A percentile compares a stretch with the other conserved stretches of the same genome.
Evolutionary conservation across 2,888 invertebrate species (phyloP).

Genomic region (Machimus rusticus): DNA sequence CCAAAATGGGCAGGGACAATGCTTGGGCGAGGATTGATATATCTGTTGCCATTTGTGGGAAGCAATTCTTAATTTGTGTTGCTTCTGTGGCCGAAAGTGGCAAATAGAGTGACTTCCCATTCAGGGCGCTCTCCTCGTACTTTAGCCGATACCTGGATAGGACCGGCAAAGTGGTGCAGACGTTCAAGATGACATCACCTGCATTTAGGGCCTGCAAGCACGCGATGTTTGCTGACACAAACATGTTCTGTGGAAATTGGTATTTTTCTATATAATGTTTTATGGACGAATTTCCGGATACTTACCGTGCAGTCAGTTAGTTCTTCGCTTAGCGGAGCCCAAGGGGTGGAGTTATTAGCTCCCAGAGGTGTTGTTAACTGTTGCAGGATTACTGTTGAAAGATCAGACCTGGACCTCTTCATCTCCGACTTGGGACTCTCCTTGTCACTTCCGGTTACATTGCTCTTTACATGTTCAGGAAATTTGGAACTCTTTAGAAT

Average conservation of each 20-base stretch:
- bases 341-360: conserved; percentile 64
- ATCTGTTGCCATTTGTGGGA: conserved; percentile 83
- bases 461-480: conserved; percentile 66
- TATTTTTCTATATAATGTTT: background rate
- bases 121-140: conserved; percentile 64
- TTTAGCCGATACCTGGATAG: conserved; percentile 66
- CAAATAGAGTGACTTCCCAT: conserved; percentile 72
- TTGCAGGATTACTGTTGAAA: conserved; percentile 75
- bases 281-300: background rate
- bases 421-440: conserved; percentile 68
- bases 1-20: conserved; percentile 84
- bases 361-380: conserved; percentile 75
- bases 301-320: conserved; percentile 63
- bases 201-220: conserved; percentile 83
- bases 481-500: conserved; percentile 78
- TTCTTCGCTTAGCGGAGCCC: conserved; percentile 63
- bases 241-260: conserved; percentile 70
- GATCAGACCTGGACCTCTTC: conserved; percentile 71
- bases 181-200: conserved; percentile 80
- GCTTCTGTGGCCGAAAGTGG: conserved; percentile 78
- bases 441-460: conserved; percentile 65
- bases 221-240: conserved; percentile 79
- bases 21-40: conserved; percentile 81
- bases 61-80: conserved; percentile 72
- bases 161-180: conserved; percentile 79